phyloP scores from a whole-genome alignment of 2,888 invertebrate species.

The Cryptocephalus moraei region DNA sequence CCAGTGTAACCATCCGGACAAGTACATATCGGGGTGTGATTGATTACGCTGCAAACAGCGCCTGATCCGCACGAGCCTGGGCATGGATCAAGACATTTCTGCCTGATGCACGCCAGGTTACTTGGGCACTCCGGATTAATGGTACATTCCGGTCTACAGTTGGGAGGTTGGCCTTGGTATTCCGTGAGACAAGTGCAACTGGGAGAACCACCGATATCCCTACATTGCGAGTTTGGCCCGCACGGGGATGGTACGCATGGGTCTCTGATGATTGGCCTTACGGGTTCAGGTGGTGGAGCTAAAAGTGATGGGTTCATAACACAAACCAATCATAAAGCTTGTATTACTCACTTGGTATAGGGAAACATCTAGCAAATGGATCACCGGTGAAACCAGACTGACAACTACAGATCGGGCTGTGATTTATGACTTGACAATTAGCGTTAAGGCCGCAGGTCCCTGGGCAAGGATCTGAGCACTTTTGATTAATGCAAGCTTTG shows the following conservation, averaged over 20 bases:
- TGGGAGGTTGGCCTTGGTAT: conserved; percentile 65
- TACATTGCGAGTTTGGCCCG: conserved; percentile 67
- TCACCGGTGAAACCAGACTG: conserved; percentile 50
- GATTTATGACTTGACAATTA: conserved; percentile 39
- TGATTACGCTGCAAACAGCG: conserved; percentile 63
- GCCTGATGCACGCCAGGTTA: conserved; percentile 61
- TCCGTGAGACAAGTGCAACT: conserved; percentile 64
- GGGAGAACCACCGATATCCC: conserved; percentile 54
- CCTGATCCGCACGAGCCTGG: conserved; percentile 66
- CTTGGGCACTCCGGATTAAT: conserved; percentile 66
- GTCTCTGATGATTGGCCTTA: conserved; percentile 37
- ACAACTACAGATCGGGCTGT: conserved; percentile 59
- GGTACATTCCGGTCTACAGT: conserved; percentile 70
- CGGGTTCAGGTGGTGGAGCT: conserved; percentile 18
- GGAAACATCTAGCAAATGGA: conserved; percentile 52
- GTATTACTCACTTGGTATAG: conserved; percentile 29
- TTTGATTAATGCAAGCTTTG: conserved; percentile 60
- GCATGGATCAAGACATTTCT: conserved; percentile 68
- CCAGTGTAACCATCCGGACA: conserved; percentile 64
- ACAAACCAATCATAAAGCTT: too few relatives aligned
- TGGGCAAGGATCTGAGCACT: conserved; percentile 62
- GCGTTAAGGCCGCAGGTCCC: conserved; percentile 52
- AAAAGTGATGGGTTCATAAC: conserved; percentile 1
- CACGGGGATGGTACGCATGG: conserved; percentile 73
- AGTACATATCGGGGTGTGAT: conserved; percentile 65